Evolutionary conservation across 2,888 invertebrate species (phyloP), one percentile per base, ranked within the genome.

Genomic region (Tuta absoluta): DNA sequence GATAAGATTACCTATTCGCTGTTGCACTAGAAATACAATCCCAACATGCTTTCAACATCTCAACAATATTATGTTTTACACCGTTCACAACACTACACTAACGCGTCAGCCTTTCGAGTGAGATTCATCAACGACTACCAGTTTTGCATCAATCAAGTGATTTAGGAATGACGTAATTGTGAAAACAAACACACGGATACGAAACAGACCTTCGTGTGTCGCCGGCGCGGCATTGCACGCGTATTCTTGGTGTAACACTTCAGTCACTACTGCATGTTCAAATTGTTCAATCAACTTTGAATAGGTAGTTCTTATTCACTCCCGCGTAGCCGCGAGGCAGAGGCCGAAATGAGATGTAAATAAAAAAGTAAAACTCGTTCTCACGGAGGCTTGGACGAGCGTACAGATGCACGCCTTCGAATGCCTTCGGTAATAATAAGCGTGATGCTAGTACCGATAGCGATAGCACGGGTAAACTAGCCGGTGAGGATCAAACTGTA

Each of bases 21-120:
- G 78, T 88, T 79, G 86, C 89, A 87, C 91, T 87, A 64, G 76
- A 72, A 70, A 90, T 69, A 77, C 91, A 91, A 77, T 90, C 88
- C 79, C 81, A 90, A 82, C 90, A 91, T 72, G 84, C 74, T 81
- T 88, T 89, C 73, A 90, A 80, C 91, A 91, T 91, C 76, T 79
- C 84, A 19, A 51, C 24, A 19, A 48, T 10, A 28, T 33, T 17
- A 23, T 73, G 74, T 77, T 72, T 70, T 66, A 67, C 70, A 56
- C 56, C 12, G n/a, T 59, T 28, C 74, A 77, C 72, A 71, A 68
- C 69, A 69, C 73, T 69, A 72, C 75, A 75, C 78, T 68, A 69
- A 72, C 75, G 75, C 78, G 77, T 74, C 69, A 67, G 67, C 67
- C 73, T 71, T 69, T 69, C 19, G 19, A 66, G 62, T 61, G 65